phyloP scores from a whole-genome alignment of 2,113 vertebrate genomes.

The Ophiodon elongatus region DNA sequence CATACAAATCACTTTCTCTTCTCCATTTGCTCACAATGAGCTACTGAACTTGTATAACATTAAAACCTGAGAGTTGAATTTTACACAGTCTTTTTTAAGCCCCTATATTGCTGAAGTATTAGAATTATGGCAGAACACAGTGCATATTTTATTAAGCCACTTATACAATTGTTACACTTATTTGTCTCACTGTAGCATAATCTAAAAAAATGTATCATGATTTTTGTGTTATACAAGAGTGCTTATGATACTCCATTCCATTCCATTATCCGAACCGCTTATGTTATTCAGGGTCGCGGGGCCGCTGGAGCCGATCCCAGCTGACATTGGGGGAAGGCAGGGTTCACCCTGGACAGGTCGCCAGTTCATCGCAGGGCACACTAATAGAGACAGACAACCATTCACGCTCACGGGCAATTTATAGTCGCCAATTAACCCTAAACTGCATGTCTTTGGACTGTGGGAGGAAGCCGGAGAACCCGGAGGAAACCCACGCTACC shows the following conservation, averaged over 20 bases:
- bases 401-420: no score
- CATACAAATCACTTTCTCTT: conserved; percentile 31
- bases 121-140: conserved; percentile 20
- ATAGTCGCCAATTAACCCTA: no score
- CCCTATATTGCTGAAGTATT: conserved; percentile 23
- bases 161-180: background rate
- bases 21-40: conserved; percentile 21
- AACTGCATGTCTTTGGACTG: no score
- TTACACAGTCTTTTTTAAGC: conserved; percentile 16
- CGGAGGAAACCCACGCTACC: no score
- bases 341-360: no score
- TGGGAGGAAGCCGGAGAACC: no score
- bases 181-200: conserved; percentile 51
- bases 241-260: conserved; percentile 14
- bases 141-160: conserved; percentile 22
- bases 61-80: conserved; percentile 26
- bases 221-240: conserved; percentile 20
- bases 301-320: no score
- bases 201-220: conserved; percentile 31
- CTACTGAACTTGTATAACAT: conserved; percentile 30
- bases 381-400: no score
- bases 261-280: no score
- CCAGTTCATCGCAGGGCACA: no score
- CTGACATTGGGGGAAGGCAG: no score
- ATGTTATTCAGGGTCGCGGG: no score